Percentiles rank a stretch among this genome's conserved stretches.
Conservation (phyloP, 2,797 vertebrate species). For the Catamblyrhynchus diadema region DNA sequence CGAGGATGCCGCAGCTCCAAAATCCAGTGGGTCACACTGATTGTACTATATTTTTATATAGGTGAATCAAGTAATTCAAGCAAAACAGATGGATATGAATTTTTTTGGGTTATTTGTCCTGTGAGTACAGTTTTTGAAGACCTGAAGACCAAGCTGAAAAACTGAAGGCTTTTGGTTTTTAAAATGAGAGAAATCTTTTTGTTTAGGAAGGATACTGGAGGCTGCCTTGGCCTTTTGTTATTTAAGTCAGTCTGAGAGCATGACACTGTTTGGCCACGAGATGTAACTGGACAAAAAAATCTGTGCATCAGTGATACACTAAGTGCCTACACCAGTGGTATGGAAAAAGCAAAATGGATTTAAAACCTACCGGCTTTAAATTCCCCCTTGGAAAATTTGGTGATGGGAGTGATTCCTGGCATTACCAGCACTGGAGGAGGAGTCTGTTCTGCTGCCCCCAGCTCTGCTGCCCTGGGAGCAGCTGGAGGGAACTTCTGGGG, state of each 20-base stretch:
- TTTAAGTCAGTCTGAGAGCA: neutral
- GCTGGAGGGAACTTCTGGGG: neutral
- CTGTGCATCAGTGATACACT: constrained; percentile 38
- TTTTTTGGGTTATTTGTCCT: constrained; percentile 27
- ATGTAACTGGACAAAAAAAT: neutral
- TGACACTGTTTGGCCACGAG: neutral
- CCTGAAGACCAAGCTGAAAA: neutral
- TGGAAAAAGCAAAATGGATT: neutral
- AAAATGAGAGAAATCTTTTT: neutral
- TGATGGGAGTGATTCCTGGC: neutral
- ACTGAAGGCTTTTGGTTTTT: neutral
- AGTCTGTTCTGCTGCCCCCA: neutral
- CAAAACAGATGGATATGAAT: neutral
- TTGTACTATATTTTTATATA: neutral
- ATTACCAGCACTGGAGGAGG: neutral
- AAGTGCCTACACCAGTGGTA: constrained; percentile 58
- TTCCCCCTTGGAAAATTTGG: neutral
- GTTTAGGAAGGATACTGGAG: neutral
- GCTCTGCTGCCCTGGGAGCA: neutral
- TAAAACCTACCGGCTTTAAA: neutral
- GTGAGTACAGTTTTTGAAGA: neutral
- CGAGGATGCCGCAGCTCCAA: neutral
- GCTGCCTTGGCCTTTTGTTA: neutral
- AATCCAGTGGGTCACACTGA: neutral
- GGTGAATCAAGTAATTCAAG: neutral